A percentile compares a stretch with the other conserved stretches of the same genome.
phyloP scores from a whole-genome alignment of 2,888 invertebrate species.

The Papilio protenor region DNA sequence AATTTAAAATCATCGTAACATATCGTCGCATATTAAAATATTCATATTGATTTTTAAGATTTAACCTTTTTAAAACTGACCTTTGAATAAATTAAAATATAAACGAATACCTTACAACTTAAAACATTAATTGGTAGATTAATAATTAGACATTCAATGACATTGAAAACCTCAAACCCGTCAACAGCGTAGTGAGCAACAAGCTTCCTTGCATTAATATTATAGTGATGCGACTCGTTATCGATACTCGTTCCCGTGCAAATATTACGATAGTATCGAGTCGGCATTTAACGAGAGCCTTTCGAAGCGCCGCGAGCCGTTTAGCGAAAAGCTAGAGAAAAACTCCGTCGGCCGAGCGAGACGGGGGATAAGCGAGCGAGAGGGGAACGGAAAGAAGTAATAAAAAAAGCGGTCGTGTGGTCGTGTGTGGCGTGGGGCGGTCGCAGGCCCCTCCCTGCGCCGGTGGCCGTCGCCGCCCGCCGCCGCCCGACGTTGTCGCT shows the following conservation, averaged over 20 bases:
- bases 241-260: conserved; percentile 74
- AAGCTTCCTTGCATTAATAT: conserved; percentile 48
- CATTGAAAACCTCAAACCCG: conserved; percentile 42
- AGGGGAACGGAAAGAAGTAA: conserved; percentile 82
- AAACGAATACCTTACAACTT: background rate
- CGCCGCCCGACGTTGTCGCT: conserved; percentile 76
- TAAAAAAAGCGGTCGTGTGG: conserved; percentile 82
- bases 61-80: background rate
- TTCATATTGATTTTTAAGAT: background rate
- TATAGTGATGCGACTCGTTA: conserved; percentile 73
- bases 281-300: conserved; percentile 83
- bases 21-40: background rate
- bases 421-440: conserved; percentile 82
- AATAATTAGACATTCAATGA: background rate
- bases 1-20: too few relatives aligned
- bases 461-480: conserved; percentile 55
- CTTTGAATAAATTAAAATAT: background rate
- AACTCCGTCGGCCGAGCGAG: conserved; percentile 75
- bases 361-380: conserved; percentile 71
- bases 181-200: conserved; percentile 1
- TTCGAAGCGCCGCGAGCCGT: conserved; percentile 82
- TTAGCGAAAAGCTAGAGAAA: conserved; percentile 85
- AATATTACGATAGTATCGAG: conserved; percentile 81
- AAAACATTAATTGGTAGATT: background rate
- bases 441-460: conserved; percentile 81